Evolutionary conservation across 53 echinoderm and acorn worm genomes (phyloP), one percentile per base, ranked within the genome.

Genomic region (Mesocentrotus franciscanus): DNA sequence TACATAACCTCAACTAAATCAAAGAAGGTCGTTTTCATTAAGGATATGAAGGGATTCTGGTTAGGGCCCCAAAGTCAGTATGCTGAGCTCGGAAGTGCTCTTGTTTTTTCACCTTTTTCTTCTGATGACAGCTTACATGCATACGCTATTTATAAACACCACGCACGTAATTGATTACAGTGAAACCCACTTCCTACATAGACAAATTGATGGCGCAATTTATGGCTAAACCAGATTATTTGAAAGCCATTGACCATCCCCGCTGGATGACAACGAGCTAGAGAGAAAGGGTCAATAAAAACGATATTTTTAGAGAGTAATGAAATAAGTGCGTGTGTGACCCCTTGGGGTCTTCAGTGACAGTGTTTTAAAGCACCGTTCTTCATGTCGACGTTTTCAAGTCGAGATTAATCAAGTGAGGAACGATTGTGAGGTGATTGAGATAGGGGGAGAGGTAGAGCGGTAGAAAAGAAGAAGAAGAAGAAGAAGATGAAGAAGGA

Each of bases 81-180:
- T 62, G 1, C 62, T 18, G 0, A 7, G 15, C 62, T 74, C 11
- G 30, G 30, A 30, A 74, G 14, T 29, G 74, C 10, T 30, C 74
- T 32, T 27, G 71, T n/a, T n/a, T n/a, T n/a, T n/a, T n/a, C n/a
- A n/a, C n/a, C n/a, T 8, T 74, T 30, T 10, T 27, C 74, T 8
- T 74, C 29, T 30, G 12, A 9, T 74, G 18, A 14, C 62, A 62
- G 18, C 74, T 32, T 24, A 29, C 29, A 74, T 42, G 81, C n/a
- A n/a, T n/a, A 20, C 64, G 64, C 64, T 20, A 20, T 20, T 64
- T 64, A 64, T 64, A 64, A 18, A 64, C 64, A 64, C 64, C 81
- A 42, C 81, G 18, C 12, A 81, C 36, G 81, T 81, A 81, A 79
- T 79, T 81, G 42, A 81, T 81, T 81, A 18, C 42, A 81, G 39